phyloP scores from a whole-genome alignment of 2,113 vertebrate species.

The Chelonoidis abingdonii region DNA sequence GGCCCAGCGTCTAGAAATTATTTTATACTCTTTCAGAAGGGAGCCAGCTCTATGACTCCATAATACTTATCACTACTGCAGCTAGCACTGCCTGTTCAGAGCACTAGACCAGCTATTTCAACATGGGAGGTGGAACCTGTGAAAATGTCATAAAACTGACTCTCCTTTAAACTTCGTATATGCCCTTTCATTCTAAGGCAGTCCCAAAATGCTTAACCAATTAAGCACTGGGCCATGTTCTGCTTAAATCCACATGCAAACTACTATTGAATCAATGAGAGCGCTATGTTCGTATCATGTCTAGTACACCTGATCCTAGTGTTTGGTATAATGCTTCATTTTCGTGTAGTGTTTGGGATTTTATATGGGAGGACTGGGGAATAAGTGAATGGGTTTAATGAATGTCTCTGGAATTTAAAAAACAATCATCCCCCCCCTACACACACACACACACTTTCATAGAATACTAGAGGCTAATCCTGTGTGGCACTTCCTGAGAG shows the following conservation, averaged over 20 bases:
- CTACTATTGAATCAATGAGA: not conserved
- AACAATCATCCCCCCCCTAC: rapidly evolving
- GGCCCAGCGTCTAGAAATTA: not conserved
- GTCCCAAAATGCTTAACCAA: not conserved
- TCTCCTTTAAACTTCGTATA: not conserved
- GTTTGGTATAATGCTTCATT: not conserved
- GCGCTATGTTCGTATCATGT: not conserved
- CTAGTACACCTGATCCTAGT: not conserved
- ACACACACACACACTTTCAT: not conserved
- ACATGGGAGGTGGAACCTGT: not conserved
- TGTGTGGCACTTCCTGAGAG: not conserved
- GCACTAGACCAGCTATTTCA: not conserved
- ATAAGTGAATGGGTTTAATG: not conserved
- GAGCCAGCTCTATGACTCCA: not conserved
- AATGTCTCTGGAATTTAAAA: not conserved
- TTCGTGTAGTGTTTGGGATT: not conserved
- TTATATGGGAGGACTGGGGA: not conserved
- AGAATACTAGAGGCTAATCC: not conserved
- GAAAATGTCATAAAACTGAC: not conserved
- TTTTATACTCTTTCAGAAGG: not conserved
- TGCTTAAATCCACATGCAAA: not conserved
- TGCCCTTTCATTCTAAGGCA: not conserved
- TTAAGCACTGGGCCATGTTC: not conserved
- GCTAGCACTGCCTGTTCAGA: not conserved
- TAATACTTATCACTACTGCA: not conserved